Evolutionary conservation across 53 echinoderm and acorn worm genomes (phyloP), one percentile per base, ranked within the genome.

Genomic region (Patiria pectinifera): DNA sequence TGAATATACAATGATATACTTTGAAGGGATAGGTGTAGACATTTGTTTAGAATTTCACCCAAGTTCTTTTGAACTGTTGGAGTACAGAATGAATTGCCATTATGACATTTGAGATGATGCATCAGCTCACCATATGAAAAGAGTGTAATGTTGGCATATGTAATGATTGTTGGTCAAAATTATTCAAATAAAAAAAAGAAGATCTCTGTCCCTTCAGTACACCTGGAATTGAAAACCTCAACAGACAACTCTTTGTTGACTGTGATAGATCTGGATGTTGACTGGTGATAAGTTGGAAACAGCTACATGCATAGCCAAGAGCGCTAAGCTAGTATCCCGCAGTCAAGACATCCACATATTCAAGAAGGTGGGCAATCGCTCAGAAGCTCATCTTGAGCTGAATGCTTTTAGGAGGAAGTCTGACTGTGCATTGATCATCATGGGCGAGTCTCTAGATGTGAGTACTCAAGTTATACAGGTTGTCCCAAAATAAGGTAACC

Each of bases 251-350:
- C 53, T 43, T 13, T 43, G n/a, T 66, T 71, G 13, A 80, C 16
- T 82, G 16, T 83, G 71, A 14, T 79, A 97, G 99, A 96, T 99
- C 60, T 99, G 99, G 99, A 99, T 99, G 99, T 95, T 99, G 58
- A 99, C 99, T 1, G 99, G 99, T 66, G 99, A 99, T 91, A 99
- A 99, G 85, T 91, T 99, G 15, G 99, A 99, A 92, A 99, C 99
- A 71, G 99, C 99, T 11, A 97, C 96, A 53, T 99, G 99, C 84
- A 99, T 99, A 48, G 99, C 99, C 6, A 99, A 99, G 85, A 99
- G 99, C 82, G 95, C 99, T 76, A 97, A 96, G 93, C 95, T 99
- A 85, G 99, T 99, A 61, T 95, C 97, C 22, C 92, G 97, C 25
- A 87, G 93, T 4, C 97, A 99, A 85, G 95, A 94, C 62, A 94